Evolutionary conservation across 2,888 invertebrate species (phyloP).

Genomic region (Hypselothyrea guttata): DNA sequence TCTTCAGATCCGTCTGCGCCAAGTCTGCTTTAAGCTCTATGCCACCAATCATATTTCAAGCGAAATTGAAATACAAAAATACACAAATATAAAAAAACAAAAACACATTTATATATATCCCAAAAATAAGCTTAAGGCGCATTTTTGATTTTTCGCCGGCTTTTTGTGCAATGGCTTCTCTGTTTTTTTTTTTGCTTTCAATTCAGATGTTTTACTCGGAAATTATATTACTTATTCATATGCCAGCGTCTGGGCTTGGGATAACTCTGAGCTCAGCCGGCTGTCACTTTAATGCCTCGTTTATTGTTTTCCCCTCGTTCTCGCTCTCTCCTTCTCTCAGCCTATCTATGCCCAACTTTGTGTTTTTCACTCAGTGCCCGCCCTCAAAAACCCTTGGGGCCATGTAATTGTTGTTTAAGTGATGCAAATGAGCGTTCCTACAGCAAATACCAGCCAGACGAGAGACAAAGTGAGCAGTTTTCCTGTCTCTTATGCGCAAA

Average conservation of each 20-base stretch:
- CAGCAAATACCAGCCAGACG: slow-evolving; percentile 30
- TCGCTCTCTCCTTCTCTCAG: slow-evolving; percentile 5
- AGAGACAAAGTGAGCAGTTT: not conserved
- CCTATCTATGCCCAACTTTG: slow-evolving; percentile 1
- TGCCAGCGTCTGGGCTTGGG: slow-evolving; percentile 22
- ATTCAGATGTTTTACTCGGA: slow-evolving; percentile 9
- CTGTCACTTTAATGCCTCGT: slow-evolving; percentile 53
- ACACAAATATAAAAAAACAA: not conserved
- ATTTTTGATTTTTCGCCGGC: slow-evolving; percentile 49
- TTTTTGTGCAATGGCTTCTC: slow-evolving; percentile 26
- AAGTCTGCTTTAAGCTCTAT: slow-evolving; percentile 42
- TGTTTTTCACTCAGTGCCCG: slow-evolving; percentile 7
- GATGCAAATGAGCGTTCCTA: slow-evolving; percentile 64
- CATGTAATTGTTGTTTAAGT: slow-evolving; percentile 68
- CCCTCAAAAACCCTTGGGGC: slow-evolving; percentile 41
- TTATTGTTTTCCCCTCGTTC: slow-evolving; percentile 50
- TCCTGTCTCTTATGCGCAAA: not conserved
- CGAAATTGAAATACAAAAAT: not conserved
- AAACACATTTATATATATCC: not conserved
- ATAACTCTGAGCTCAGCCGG: slow-evolving; percentile 22
- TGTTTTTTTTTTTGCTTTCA: slow-evolving; percentile 13
- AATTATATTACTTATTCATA: slow-evolving; percentile 54
- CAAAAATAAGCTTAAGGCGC: slow-evolving; percentile 40
- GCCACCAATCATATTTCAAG: slow-evolving; percentile 41
- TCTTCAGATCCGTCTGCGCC: slow-evolving; percentile 34